phyloP scores from a whole-genome alignment of 2,797 vertebrate genomes.

The Coilia nasus region DNA sequence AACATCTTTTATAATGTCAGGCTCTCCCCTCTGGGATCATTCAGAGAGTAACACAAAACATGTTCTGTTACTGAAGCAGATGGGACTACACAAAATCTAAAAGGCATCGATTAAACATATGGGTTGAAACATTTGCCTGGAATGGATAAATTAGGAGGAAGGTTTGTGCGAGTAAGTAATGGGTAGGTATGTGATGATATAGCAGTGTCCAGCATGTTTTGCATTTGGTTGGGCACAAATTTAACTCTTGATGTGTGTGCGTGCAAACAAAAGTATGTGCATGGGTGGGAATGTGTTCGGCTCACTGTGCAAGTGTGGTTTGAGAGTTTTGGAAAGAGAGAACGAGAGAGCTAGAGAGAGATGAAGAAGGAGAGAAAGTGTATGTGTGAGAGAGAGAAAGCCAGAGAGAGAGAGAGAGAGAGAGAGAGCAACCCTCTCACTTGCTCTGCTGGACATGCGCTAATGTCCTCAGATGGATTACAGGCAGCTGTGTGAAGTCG shows the following conservation, averaged over 20 bases:
- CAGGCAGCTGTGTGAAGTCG: conserved; percentile 46
- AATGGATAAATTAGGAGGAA: not conserved
- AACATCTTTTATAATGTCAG: not conserved
- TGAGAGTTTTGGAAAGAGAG: not conserved
- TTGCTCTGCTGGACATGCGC: conserved; percentile 15
- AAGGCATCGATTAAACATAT: not conserved
- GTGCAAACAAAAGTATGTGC: not conserved
- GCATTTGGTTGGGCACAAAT: not conserved
- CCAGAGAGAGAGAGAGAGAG: not conserved
- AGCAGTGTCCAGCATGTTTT: not conserved
- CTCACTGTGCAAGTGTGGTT: not conserved
- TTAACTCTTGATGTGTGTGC: not conserved
- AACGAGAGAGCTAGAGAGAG: no score
- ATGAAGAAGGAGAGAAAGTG: no score
- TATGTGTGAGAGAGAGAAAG: no score
- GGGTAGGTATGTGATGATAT: not conserved
- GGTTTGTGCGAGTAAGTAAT: not conserved
- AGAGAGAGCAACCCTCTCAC: conserved; percentile 7
- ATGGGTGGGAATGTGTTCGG: not conserved
- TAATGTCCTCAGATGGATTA: conserved; percentile 47
- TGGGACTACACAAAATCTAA: not conserved
- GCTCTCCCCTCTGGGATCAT: not conserved
- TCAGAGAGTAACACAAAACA: not conserved
- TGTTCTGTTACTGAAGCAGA: not conserved
- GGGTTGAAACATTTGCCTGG: not conserved